Evolutionary conservation across 2,113 vertebrate genomes (phyloP).

Genomic region (Ptilorrhoa leucosticta): DNA sequence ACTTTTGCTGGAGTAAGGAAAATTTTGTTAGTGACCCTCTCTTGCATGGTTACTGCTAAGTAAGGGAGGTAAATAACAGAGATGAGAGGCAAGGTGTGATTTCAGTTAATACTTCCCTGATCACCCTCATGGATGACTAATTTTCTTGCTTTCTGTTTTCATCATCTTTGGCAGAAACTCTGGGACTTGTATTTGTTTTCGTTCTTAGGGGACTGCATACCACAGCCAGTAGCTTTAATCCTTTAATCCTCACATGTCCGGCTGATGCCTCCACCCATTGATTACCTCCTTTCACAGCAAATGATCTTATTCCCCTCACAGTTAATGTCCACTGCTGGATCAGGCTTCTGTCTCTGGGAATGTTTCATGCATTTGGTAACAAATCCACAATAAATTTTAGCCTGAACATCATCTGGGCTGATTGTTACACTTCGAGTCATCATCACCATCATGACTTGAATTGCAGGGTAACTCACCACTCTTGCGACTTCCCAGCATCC

Average conservation of each 20-base stretch:
- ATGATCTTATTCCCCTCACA: neutral
- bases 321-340: neutral
- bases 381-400: neutral
- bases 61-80: neutral
- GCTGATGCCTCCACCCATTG: neutral
- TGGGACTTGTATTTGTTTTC: neutral
- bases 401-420: neutral
- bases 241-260: neutral
- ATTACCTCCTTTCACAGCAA: neutral
- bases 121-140: neutral
- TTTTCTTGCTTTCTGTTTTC: neutral
- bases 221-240: conserved; percentile 6
- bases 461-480: neutral
- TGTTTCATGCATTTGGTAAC: neutral
- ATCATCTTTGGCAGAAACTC: neutral
- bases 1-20: neutral
- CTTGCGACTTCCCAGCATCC: neutral
- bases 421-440: neutral
- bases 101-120: neutral
- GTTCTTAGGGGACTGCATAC: neutral
- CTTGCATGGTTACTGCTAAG: neutral
- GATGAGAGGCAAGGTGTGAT: neutral
- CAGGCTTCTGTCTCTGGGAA: conserved; percentile 32
- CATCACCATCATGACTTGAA: neutral
- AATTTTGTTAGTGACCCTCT: neutral